Evolutionary conservation across 2,888 invertebrate species (phyloP).

Genomic region (Odontomyia ornata): DNA sequence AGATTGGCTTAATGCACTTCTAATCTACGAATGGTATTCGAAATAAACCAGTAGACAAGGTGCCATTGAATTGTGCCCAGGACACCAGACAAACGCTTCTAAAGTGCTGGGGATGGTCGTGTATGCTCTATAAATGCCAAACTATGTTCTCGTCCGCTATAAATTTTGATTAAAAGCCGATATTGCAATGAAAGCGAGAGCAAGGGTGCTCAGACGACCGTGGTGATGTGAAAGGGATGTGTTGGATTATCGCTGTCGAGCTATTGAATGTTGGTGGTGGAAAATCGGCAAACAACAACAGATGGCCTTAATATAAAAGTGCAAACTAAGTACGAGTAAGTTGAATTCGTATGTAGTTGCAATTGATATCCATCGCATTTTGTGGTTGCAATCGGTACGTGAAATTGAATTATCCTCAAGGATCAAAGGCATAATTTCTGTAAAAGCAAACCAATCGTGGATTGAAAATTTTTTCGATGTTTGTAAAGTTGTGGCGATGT

Average conservation of each 20-base stretch:
- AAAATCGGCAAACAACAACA: conserved; percentile 40
- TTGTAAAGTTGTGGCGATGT: background rate
- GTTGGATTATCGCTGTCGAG: conserved; percentile 21
- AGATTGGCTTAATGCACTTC: conserved; percentile 44
- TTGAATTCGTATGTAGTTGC: conserved; percentile 4
- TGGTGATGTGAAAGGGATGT: conserved; percentile 14
- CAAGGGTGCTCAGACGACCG: background rate
- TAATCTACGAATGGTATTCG: conserved; percentile 38
- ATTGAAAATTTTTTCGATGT: background rate
- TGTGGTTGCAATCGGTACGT: conserved; percentile 6
- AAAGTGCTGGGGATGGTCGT: background rate
- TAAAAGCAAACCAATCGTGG: background rate
- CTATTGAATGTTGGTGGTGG: conserved; percentile 12
- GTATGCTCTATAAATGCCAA: conserved; percentile 14
- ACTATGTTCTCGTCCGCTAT: conserved; percentile 28
- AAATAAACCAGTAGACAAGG: conserved; percentile 32
- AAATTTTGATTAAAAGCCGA: conserved; percentile 40
- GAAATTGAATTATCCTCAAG: conserved; percentile 15
- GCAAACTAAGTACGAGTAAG: conserved; percentile 11
- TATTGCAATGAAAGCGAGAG: conserved; percentile 23
- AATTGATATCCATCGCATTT: conserved; percentile 27
- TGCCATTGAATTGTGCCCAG: conserved; percentile 9
- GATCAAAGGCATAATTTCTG: background rate
- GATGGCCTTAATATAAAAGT: conserved; percentile 44
- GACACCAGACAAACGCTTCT: conserved; percentile 10